Base-by-base conservation (phyloP, 2,113 vertebrate genomes). In the Podocnemis expansa region DNA sequence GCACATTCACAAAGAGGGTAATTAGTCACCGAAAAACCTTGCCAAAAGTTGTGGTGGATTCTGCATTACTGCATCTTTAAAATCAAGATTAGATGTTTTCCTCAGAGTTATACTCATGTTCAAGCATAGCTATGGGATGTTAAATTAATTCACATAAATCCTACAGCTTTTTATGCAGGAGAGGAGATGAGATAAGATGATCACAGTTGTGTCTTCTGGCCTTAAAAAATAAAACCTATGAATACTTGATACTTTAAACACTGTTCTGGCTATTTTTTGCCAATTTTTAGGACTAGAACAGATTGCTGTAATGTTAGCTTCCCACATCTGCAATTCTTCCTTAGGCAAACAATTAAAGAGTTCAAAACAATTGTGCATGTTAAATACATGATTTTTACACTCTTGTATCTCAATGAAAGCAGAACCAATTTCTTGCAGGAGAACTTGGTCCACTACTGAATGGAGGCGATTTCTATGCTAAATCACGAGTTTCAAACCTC, bases 271-370 rank as follows among this genome's bases (percentile, higher is more conserved):
- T 89, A 54, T 24, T 56, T 60, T 55, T 90, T 82, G n/a, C 17
- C 82, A 85, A 87, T 81, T 92, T 4, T 79, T 81, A 0, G 2
- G 34, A 38, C 43, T 38, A 83, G n/a, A 38, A 41, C 55, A 81
- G 29, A 80, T 75, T 76, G 84, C 45, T 73, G 43, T 79, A 56
- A 5, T 24, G 81, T 76, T 75, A 88, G 78, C 43, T 14, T 75
- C 17, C 51, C 11, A 73, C 43, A 91, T 25, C 4, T 31, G 8
- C 0, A 55, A 31, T 38, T 88, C 27, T 60, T 27, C 56, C 51
- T 75, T 10, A 14, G 80, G n/a, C 13, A 91, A 5, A 2, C 8
- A n/a, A 5, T 43, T 45, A 75, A 0, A 0, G 58, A 75, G 6
- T 58, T 0, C 2, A 93, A 45, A 76, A 27, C 4, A 24, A 73